These are phyloP conservation scores for Camponotus pennsylvanicus DNA, from an alignment of 1,140 invertebrate genomes.

Conservation along the genomic window DNA sequence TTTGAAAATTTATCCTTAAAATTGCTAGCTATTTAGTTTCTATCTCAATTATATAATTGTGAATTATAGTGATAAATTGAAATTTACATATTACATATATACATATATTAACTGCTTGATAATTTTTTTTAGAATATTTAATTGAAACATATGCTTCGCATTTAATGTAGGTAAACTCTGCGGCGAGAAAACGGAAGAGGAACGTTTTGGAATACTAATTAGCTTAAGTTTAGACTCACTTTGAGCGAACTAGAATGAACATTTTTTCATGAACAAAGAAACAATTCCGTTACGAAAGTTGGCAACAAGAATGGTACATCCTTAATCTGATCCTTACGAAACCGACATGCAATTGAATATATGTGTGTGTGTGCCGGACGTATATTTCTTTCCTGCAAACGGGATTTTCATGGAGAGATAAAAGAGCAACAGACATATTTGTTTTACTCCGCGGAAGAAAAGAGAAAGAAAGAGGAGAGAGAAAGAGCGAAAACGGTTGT, in stretches of 20 bases:
- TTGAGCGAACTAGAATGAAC: conserved; percentile 36
- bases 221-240: conserved; percentile 27
- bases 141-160: not conserved
- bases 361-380: conserved; percentile 16
- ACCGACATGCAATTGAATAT: conserved; percentile 24
- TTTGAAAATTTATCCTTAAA: not conserved
- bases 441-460: conserved; percentile 14
- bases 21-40: not conserved
- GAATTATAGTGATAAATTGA: not conserved
- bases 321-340: conserved; percentile 56
- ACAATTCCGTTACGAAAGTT: conserved; percentile 44
- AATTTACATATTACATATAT: not conserved
- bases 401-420: conserved; percentile 20
- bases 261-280: conserved; percentile 50
- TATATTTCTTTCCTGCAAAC: conserved; percentile 41
- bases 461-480: too few species aligned
- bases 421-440: conserved; percentile 11
- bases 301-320: conserved; percentile 45
- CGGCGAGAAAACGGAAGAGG: not conserved
- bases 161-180: not conserved
- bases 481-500: not conserved
- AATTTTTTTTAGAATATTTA: not conserved
- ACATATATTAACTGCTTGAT: not conserved
- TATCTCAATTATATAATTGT: not conserved
- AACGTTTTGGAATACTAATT: conserved; percentile 33